Percentiles rank a stretch among this genome's conserved stretches.
Evolutionary conservation across 2,113 vertebrate genomes (phyloP).

Genomic region (Edolisoma coerulescens): DNA sequence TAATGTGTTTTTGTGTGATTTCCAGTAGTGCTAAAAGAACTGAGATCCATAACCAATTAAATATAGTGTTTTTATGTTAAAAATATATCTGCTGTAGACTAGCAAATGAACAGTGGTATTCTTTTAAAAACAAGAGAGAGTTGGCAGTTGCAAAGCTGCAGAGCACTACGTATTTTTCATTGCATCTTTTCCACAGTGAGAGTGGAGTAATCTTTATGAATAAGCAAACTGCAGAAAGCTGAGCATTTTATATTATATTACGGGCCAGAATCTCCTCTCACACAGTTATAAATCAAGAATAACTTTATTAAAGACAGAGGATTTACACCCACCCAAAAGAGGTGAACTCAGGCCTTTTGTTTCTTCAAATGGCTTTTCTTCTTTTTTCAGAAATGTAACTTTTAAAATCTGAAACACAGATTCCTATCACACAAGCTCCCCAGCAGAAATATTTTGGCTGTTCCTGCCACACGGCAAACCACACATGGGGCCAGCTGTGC

Average conservation of each 20-base stretch:
- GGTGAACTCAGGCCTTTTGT: conserved; percentile 14
- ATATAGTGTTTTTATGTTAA: conserved; percentile 82
- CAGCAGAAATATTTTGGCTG: not conserved
- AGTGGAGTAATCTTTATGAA: conserved; percentile 71
- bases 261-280: not conserved
- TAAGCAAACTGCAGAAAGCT: conserved; percentile 65
- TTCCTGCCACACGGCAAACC: not conserved
- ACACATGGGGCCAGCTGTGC: fast-evolving
- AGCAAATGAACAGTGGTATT: conserved; percentile 66
- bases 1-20: conserved; percentile 85
- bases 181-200: conserved; percentile 66
- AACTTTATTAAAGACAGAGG: conserved; percentile 38
- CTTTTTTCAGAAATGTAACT: not conserved
- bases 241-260: conserved; percentile 37
- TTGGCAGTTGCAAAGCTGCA: conserved; percentile 58
- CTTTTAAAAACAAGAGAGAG: conserved; percentile 56
- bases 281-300: conserved; percentile 37
- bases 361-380: not conserved
- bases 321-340: conserved; percentile 24
- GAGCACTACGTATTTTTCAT: conserved; percentile 65
- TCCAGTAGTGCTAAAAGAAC: conserved; percentile 84
- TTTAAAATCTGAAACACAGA: not conserved
- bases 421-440: fast-evolving
- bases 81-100: conserved; percentile 76
- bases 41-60: conserved; percentile 84